Evolutionary conservation across 2,797 vertebrate species (phyloP).

Genomic region (Linurgus olivaceus): DNA sequence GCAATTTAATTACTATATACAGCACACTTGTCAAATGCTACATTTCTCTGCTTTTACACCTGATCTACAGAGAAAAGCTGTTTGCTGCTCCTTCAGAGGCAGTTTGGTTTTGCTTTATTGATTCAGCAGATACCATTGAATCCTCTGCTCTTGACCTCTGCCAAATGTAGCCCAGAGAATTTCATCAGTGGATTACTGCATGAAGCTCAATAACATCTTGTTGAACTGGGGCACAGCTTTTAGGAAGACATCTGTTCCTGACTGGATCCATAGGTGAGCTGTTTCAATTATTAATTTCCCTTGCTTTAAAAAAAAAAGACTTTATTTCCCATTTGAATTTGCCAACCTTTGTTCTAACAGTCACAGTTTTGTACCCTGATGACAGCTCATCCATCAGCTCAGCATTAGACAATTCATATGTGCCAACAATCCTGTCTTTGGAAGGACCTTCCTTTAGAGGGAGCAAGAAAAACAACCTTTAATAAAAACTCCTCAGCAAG

Average conservation of each 20-base stretch:
- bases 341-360: constrained; percentile 22
- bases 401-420: constrained; percentile 10
- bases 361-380: constrained; percentile 22
- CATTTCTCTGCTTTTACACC: constrained; percentile 3
- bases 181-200: not conserved
- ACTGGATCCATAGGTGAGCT: not conserved
- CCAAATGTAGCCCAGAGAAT: not conserved
- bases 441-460: not conserved
- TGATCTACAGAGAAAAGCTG: constrained; percentile 17
- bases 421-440: constrained; percentile 11
- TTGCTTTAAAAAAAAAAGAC: not conserved
- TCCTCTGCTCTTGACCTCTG: not conserved
- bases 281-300: constrained; percentile 29
- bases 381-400: constrained; percentile 47
- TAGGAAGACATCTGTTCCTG: constrained; percentile 7
- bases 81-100: not conserved
- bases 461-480: constrained; percentile 30
- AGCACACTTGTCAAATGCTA: constrained; percentile 25
- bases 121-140: not conserved
- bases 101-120: constrained; percentile 19
- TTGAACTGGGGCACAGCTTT: not conserved
- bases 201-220: not conserved
- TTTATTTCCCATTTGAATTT: constrained; percentile 55
- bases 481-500: constrained; percentile 25
- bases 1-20: constrained; percentile 41